Conservation (phyloP, 92 coral and sea anemone genomes). For the Diadumene lineata region DNA sequence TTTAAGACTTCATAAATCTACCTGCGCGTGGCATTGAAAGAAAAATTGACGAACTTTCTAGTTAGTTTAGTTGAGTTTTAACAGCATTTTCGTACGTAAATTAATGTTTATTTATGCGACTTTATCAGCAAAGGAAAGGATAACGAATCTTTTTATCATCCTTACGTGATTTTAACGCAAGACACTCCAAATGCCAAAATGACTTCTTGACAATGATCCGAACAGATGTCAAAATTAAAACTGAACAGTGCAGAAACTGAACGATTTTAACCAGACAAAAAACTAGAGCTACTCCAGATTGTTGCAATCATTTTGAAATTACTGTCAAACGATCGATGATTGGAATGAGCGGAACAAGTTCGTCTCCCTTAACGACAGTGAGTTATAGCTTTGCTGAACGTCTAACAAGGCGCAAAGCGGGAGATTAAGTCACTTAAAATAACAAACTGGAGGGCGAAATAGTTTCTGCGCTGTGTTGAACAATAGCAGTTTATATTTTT, state of each 20-base stretch:
- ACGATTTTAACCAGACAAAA: not conserved
- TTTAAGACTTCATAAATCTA: not conserved
- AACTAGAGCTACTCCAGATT: not conserved
- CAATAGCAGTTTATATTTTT: constrained; percentile 30
- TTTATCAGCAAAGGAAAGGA: not conserved
- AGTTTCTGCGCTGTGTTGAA: constrained; percentile 20
- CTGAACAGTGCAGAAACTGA: not conserved
- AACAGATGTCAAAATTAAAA: constrained; percentile 4
- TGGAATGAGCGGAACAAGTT: constrained; percentile 10
- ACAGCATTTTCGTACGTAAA: not conserved
- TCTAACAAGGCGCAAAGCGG: constrained; percentile 5
- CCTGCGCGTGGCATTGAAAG: too few species aligned
- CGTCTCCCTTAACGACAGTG: not conserved
- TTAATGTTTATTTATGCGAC: not conserved
- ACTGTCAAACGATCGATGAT: constrained; percentile 8
- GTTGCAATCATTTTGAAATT: constrained; percentile 22
- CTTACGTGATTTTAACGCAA: not conserved
- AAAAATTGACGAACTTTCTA: too few species aligned
- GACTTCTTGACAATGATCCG: not conserved
- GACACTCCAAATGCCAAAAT: not conserved
- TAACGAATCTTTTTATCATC: not conserved
- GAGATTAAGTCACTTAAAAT: not conserved
- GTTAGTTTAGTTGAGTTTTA: too few species aligned
- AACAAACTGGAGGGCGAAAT: constrained; percentile 13
- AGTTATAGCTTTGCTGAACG: constrained; percentile 20